A percentile compares a stretch with the other conserved stretches of the same genome.
Conservation (phyloP, 2,113 vertebrate genomes). For the Kryptolebias marmoratus region DNA sequence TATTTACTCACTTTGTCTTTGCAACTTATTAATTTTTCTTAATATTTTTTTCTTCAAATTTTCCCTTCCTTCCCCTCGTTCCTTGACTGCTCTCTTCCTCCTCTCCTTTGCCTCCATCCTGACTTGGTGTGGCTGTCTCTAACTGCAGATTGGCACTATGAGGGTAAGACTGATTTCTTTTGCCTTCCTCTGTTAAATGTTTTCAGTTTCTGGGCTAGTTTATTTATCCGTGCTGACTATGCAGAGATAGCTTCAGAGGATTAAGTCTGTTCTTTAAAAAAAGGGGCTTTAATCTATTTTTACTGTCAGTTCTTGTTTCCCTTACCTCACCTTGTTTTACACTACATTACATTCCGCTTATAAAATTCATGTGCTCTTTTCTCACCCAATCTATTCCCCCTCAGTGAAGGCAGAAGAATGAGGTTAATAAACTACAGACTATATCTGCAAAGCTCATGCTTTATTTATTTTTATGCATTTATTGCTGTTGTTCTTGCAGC, state of each 20-base stretch:
- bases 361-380: neutral
- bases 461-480: slow-evolving; percentile 5
- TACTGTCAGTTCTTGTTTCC: slow-evolving; percentile 11
- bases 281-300: neutral
- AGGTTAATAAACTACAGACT: slow-evolving; percentile 23
- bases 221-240: slow-evolving; percentile 55
- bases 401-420: slow-evolving; percentile 10
- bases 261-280: slow-evolving; percentile 7
- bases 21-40: slow-evolving; percentile 22
- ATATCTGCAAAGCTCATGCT: slow-evolving; percentile 2
- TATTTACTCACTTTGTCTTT: slow-evolving; percentile 1
- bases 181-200: slow-evolving; percentile 24
- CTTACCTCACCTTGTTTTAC: slow-evolving; percentile 20
- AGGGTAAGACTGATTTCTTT: slow-evolving; percentile 88
- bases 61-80: slow-evolving; percentile 20
- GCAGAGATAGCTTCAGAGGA: slow-evolving; percentile 4
- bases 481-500: slow-evolving; percentile 3
- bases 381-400: neutral
- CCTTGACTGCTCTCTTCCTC: slow-evolving; percentile 30
- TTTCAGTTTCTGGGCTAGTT: slow-evolving; percentile 39
- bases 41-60: slow-evolving; percentile 18
- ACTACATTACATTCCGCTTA: slow-evolving; percentile 7
- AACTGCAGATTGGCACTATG: slow-evolving; percentile 98
- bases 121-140: slow-evolving; percentile 66
- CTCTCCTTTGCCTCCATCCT: slow-evolving; percentile 78